A percentile compares a stretch with the other conserved stretches of the same genome.
Evolutionary conservation across 2,797 vertebrate species (phyloP).

Genomic region (Okamejei kenojei): DNA sequence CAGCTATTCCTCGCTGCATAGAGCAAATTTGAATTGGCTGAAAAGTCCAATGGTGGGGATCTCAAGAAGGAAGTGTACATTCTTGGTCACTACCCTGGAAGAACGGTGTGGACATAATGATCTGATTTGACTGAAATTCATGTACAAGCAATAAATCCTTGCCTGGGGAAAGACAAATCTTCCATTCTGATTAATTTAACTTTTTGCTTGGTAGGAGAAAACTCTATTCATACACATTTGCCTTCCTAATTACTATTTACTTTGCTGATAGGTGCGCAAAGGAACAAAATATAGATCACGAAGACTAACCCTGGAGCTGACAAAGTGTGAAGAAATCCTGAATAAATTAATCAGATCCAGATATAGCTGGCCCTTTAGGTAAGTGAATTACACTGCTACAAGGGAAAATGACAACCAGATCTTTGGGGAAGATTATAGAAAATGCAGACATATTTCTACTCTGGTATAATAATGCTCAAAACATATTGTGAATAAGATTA

Average conservation of each 20-base stretch:
- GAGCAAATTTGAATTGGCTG: no score
- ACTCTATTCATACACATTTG: not conserved
- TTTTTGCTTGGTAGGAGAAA: not conserved
- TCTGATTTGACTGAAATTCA: not conserved
- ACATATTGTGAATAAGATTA: no score
- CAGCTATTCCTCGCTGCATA: no score
- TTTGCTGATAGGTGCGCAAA: slow-evolving; percentile 68
- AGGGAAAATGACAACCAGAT: not conserved
- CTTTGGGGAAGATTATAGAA: not conserved
- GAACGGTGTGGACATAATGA: not conserved
- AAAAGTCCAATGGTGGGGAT: no score
- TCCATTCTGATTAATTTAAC: not conserved
- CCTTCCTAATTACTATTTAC: not conserved
- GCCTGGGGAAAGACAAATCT: not conserved
- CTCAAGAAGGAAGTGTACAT: no score
- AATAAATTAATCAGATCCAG: slow-evolving; percentile 84
- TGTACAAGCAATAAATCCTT: not conserved
- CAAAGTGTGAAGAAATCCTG: slow-evolving; percentile 89
- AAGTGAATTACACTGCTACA: slow-evolving; percentile 43
- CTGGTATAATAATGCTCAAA: no score
- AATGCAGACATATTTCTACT: no score
- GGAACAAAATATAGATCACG: slow-evolving; percentile 59
- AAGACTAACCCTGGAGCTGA: slow-evolving; percentile 74
- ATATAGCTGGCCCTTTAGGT: slow-evolving; percentile 98
- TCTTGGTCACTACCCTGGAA: not conserved